Conservation (phyloP, 2,113 vertebrate species). For the Andinoacara biseriatus region DNA sequence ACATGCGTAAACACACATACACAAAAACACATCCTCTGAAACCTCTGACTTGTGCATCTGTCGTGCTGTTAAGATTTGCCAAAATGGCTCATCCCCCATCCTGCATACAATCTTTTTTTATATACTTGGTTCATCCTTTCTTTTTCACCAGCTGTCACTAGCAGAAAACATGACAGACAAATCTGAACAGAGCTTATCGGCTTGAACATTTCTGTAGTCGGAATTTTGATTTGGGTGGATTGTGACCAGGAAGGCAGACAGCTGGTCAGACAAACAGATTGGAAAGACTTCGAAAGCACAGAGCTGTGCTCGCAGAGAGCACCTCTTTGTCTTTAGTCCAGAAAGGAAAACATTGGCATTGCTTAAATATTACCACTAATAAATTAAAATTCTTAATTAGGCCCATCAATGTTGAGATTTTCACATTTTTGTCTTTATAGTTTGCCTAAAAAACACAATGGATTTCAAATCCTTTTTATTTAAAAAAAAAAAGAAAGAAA, state of each 20-base stretch:
- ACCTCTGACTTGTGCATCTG: conserved; percentile 67
- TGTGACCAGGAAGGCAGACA: conserved; percentile 43
- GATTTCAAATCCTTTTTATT: neutral
- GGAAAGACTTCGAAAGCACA: conserved; percentile 34
- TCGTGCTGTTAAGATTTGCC: conserved; percentile 53
- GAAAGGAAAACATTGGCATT: neutral
- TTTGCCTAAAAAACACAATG: neutral
- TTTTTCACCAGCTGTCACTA: conserved; percentile 69
- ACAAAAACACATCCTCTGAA: conserved; percentile 43
- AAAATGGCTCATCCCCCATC: conserved; percentile 60
- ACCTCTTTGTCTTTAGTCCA: conserved; percentile 41
- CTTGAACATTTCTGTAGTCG: conserved; percentile 41
- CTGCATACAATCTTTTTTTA: conserved; percentile 49
- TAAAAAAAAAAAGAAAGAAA: neutral
- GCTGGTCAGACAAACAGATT: conserved; percentile 55
- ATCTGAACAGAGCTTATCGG: conserved; percentile 50
- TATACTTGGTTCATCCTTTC: conserved; percentile 53
- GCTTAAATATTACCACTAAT: neutral
- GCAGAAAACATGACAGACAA: conserved; percentile 46
- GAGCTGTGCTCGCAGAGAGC: conserved; percentile 28
- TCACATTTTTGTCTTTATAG: neutral
- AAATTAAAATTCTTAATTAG: neutral
- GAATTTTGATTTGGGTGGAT: conserved; percentile 43
- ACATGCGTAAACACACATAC: conserved; percentile 36
- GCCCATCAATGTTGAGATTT: neutral